phyloP scores from a whole-genome alignment of 2,797 vertebrate genomes.

The Sebastes reedi region DNA sequence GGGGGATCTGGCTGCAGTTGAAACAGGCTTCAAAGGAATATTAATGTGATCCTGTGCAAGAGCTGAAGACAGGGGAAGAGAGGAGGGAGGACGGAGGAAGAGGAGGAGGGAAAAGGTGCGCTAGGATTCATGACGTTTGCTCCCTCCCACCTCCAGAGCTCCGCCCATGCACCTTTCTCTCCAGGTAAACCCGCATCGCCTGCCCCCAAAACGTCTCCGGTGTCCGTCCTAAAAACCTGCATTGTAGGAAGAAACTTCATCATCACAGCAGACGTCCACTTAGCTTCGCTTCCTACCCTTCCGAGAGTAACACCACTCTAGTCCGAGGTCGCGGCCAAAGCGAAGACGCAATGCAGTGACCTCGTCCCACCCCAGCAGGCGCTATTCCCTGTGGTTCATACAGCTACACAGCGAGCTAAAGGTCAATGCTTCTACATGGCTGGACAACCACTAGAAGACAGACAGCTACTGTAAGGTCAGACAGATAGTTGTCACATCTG shows the following conservation, averaged over 20 bases:
- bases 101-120: conserved; percentile 18
- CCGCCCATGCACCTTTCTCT: conserved; percentile 47
- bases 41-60: conserved; percentile 78
- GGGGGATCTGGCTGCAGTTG: conserved; percentile 68
- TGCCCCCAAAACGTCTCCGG: neutral
- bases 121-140: conserved; percentile 25
- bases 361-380: conserved; percentile 41
- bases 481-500: neutral
- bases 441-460: conserved; percentile 29
- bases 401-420: conserved; percentile 28
- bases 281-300: neutral
- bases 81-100: conserved; percentile 12
- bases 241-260: neutral
- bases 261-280: neutral
- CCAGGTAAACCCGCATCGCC: conserved; percentile 44
- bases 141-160: conserved; percentile 20
- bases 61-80: conserved; percentile 59
- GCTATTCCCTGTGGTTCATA: conserved; percentile 15
- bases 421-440: conserved; percentile 48
- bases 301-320: neutral
- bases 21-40: conserved; percentile 83
- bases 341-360: conserved; percentile 25
- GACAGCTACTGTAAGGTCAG: conserved; percentile 7
- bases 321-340: neutral
- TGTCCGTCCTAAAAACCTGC: neutral